phyloP scores from a whole-genome alignment of 2,113 vertebrate genomes.

The Gila orcuttii region DNA sequence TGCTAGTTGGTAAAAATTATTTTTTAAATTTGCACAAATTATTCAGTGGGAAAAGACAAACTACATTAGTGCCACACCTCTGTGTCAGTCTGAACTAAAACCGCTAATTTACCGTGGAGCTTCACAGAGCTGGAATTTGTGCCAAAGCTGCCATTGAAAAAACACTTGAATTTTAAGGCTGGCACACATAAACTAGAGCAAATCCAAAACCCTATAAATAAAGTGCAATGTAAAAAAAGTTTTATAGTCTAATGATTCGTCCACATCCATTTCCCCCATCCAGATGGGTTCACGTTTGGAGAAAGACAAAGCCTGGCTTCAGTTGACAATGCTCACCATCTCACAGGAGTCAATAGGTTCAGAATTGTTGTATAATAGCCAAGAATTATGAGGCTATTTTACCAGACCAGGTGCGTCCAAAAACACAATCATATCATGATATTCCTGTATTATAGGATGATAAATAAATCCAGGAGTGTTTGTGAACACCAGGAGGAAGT shows the following conservation, averaged over 20 bases:
- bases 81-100: neutral
- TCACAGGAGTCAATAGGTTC: constrained; percentile 4
- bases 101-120: neutral
- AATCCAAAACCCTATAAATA: neutral
- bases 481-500: neutral
- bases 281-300: neutral
- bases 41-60: neutral
- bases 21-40: too few species aligned
- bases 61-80: neutral
- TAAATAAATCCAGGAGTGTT: neutral
- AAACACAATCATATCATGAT: neutral
- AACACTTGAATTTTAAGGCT: neutral
- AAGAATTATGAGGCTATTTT: neutral
- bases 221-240: neutral
- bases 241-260: neutral
- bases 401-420: neutral
- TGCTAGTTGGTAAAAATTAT: neutral
- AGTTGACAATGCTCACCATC: neutral
- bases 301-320: neutral
- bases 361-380: neutral
- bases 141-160: neutral
- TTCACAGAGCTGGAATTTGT: neutral
- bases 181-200: neutral
- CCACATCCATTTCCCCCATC: neutral
- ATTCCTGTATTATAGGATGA: neutral